These are phyloP conservation scores for Marronus borbonicus DNA, from an alignment of 2,888 invertebrate genomes.

Conservation along the genomic window DNA sequence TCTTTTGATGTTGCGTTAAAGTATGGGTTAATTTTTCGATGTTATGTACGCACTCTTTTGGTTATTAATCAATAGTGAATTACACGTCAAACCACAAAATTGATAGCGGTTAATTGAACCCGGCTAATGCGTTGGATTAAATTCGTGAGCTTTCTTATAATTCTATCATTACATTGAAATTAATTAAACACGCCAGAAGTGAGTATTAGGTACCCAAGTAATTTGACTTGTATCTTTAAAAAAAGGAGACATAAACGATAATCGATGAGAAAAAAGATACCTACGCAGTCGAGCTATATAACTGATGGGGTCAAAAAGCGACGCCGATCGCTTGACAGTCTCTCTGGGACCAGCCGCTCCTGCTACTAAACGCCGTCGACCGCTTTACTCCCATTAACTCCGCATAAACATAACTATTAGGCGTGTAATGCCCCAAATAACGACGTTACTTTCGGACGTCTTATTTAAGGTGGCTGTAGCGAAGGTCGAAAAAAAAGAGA, in stretches of 20 bases:
- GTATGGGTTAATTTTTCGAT: too few relatives aligned
- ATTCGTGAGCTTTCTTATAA: too few relatives aligned
- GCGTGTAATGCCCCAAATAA: conserved; percentile 28
- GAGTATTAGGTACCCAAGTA: too few relatives aligned
- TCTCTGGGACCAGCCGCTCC: conserved; percentile 61
- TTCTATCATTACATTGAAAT: too few relatives aligned
- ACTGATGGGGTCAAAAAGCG: conserved; percentile 65
- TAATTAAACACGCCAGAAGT: too few relatives aligned
- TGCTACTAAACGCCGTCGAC: conserved; percentile 52
- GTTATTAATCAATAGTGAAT: too few relatives aligned
- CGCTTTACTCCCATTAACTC: conserved; percentile 56
- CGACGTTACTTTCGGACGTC: conserved; percentile 35
- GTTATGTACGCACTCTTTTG: too few relatives aligned
- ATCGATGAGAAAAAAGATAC: conserved; percentile 53
- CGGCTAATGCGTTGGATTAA: too few relatives aligned
- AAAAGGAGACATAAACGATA: conserved; percentile 19
- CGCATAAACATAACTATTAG: conserved; percentile 50
- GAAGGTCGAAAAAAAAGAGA: conserved; percentile 4
- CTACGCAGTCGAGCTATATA: conserved; percentile 57
- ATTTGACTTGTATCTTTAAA: neutral
- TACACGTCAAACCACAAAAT: too few relatives aligned
- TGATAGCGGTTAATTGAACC: too few relatives aligned
- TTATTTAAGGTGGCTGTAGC: conserved; percentile 26
- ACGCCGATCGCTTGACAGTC: conserved; percentile 60
- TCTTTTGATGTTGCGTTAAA: too few relatives aligned